A percentile compares a stretch with the other conserved stretches of the same genome.
Evolutionary conservation across 2,888 invertebrate genomes (phyloP).

Genomic region (Caenorhabditis uteleia): DNA sequence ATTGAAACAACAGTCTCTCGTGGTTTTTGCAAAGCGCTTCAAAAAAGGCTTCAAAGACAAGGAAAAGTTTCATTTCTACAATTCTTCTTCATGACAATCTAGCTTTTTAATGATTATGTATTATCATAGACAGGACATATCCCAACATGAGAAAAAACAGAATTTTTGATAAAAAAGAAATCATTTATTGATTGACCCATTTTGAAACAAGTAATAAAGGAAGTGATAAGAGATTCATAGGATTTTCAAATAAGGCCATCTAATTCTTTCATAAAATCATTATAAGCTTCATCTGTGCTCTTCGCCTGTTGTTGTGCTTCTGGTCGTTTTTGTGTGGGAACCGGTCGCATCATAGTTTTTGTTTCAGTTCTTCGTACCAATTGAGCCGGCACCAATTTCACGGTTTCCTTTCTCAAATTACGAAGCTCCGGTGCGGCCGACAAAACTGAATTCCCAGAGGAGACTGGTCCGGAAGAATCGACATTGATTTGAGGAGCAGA

Average conservation of each 20-base stretch:
- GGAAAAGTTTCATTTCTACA: too few species aligned
- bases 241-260: conserved; percentile 83
- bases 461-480: conserved; percentile 70
- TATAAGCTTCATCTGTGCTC: conserved; percentile 93
- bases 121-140: too few species aligned
- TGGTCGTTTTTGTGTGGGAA: conserved; percentile 15
- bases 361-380: conserved; percentile 74
- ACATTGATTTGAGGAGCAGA: conserved; percentile 43
- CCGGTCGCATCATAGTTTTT: conserved; percentile 6
- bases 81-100: too few species aligned
- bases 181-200: not conserved
- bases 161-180: not conserved
- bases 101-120: too few species aligned
- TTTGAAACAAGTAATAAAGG: too few species aligned
- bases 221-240: not conserved
- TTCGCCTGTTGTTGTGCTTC: conserved; percentile 53
- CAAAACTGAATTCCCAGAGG: conserved; percentile 50
- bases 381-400: conserved; percentile 77
- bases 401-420: conserved; percentile 79
- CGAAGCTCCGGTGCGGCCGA: conserved; percentile 92
- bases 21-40: too few species aligned
- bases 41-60: too few species aligned
- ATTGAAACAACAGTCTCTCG: too few species aligned
- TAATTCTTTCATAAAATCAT: conserved; percentile 99
- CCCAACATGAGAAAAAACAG: too few species aligned